Evolutionary conservation across 2,888 invertebrate genomes (phyloP), one percentile per base, ranked within the genome.

Genomic region (Leistus spinibarbis): DNA sequence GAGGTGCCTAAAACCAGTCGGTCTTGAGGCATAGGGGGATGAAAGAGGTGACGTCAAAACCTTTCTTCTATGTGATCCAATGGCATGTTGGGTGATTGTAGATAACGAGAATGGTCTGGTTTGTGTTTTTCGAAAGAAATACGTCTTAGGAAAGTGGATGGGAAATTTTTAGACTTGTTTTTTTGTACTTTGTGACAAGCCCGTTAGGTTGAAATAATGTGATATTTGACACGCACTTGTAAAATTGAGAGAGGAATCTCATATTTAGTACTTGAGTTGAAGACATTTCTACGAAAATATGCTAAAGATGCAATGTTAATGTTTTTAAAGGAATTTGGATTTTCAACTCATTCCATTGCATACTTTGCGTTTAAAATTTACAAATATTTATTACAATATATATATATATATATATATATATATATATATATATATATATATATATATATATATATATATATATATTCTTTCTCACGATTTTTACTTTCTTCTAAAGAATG

Each of bases 1-100:
- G 75, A 75, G 66, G 57, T 72, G 72, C 13, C 64, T 1, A 20
- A n/a, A 23, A 27, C 23, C n/a, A 17, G 64, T 22, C 64, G 22
- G 56, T n/a, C 56, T n/a, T 16, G 4, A n/a, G 13, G 16, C 7
- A 2, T 54, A 17, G 20, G 9, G 60, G 60, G 60, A 60, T 10
- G 17, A 4, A 16, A 53, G 10, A 17, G 19, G 17, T 60, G 57
- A 57, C 57, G 57, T 20, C 57, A 57, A 5, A 57, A 57, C 40
- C 40, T 40, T 13, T 40, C 0, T 7, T 40, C 40, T 40, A 40
- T 1, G 9, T 27, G 4, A 27, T 27, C 40, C 40, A 40, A 40
- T 40, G 5, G 40, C 13, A 40, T 13, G 7, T 10, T 40, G 40
- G 1, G 40, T 40, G 40, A 3, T 40, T 40, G 40, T 40, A 40